A percentile compares a stretch with the other conserved stretches of the same genome.
These are phyloP conservation scores for Peromyscus attwateri DNA, from an alignment of 2,797 vertebrate species.

Conservation along the genomic window DNA sequence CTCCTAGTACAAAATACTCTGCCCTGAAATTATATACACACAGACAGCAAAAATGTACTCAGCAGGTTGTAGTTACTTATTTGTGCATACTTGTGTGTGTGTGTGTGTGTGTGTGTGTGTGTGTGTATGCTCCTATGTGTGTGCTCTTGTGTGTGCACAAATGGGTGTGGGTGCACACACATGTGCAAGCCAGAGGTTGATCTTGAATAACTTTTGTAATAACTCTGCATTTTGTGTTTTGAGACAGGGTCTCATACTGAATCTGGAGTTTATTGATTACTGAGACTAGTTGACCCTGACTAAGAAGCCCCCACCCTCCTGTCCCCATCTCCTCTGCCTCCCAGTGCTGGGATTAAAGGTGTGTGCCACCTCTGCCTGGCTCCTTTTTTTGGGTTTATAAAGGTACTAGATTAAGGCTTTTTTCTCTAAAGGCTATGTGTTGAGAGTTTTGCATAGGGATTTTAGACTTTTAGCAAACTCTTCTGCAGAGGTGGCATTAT, in stretches of 20 bases:
- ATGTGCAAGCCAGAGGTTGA: background rate
- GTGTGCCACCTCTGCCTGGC: no score
- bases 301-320: background rate
- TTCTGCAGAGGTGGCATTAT: background rate
- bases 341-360: background rate
- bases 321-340: background rate
- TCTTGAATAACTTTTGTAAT: background rate
- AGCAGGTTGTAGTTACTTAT: background rate
- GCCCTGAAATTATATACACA: background rate
- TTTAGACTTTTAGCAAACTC: background rate
- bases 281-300: background rate
- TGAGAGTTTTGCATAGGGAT: background rate
- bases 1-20: background rate
- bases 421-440: background rate
- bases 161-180: background rate
- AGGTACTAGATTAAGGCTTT: background rate
- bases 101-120: no score
- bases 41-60: background rate
- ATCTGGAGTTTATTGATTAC: background rate
- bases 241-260: background rate
- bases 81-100: no score
- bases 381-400: constrained; percentile 1
- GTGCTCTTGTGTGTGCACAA: background rate
- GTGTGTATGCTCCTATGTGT: background rate
- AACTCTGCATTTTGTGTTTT: background rate